phyloP scores from a whole-genome alignment of 2,888 invertebrate genomes.

The Amblyjoppa fuscipennis region DNA sequence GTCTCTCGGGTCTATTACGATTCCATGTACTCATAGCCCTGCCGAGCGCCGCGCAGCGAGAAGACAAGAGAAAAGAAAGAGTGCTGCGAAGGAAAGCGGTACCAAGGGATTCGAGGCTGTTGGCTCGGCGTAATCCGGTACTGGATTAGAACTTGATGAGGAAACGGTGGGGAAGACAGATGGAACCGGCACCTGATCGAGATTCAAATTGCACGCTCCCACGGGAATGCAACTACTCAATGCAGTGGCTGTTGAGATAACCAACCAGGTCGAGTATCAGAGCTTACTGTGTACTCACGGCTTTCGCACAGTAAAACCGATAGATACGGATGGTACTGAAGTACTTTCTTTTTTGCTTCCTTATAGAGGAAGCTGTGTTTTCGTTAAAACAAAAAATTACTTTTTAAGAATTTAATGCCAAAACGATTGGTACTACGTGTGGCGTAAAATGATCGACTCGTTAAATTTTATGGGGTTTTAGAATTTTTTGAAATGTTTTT shows the following conservation, averaged over 20 bases:
- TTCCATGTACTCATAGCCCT: background rate
- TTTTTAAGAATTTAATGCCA: no score
- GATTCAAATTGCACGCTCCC: slow-evolving; percentile 46
- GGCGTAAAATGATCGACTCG: no score
- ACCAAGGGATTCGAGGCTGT: background rate
- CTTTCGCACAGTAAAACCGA: no score
- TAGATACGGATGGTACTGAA: no score
- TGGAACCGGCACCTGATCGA: slow-evolving; percentile 26
- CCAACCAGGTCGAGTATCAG: background rate
- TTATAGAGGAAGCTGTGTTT: no score
- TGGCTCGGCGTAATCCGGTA: background rate
- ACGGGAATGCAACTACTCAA: slow-evolving; percentile 37
- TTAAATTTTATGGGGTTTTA: no score
- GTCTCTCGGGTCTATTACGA: background rate
- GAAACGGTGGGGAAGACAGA: background rate
- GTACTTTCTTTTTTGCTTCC: no score
- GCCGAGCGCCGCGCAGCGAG: background rate
- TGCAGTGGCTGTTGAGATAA: background rate
- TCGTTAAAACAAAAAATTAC: no score
- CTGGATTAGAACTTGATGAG: slow-evolving; percentile 21
- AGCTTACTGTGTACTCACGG: background rate
- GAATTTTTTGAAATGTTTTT: no score
- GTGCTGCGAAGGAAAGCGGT: background rate
- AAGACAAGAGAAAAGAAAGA: background rate
- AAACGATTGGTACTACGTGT: no score